Conservation (phyloP, 2,797 vertebrate species). For the Lagorchestes hirsutus region DNA sequence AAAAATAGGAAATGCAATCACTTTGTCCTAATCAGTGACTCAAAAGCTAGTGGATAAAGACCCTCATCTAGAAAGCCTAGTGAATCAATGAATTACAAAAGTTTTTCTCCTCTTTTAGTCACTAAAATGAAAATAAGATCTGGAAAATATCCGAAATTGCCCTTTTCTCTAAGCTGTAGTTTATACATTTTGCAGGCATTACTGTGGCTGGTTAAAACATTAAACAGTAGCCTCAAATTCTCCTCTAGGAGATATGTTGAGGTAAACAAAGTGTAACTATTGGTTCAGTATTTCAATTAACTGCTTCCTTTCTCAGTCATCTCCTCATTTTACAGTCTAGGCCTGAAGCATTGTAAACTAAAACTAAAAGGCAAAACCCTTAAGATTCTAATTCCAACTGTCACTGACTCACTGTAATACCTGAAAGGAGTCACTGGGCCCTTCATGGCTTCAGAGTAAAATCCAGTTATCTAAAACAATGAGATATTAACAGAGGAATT, state of each 20-base stretch:
- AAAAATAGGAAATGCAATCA: background rate
- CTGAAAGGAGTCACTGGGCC: conserved; percentile 1
- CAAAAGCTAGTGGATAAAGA: background rate
- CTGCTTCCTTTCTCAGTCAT: background rate
- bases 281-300: background rate
- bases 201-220: background rate
- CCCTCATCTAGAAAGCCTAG: background rate
- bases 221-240: background rate
- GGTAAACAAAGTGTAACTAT: background rate
- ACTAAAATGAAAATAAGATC: background rate
- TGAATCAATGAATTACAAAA: background rate
- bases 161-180: background rate
- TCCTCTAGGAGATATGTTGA: background rate
- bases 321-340: background rate
- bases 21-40: background rate
- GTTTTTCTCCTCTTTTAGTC: background rate
- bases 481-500: background rate
- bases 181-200: background rate
- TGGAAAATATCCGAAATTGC: background rate
- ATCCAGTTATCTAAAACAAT: conserved; percentile 5
- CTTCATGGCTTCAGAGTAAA: background rate
- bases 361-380: background rate
- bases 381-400: conserved; percentile 3
- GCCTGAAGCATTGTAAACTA: background rate
- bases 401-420: background rate